Evolutionary conservation across 2,797 vertebrate genomes (phyloP), one percentile per base, ranked within the genome.

Genomic region (Enteromius treurensis): DNA sequence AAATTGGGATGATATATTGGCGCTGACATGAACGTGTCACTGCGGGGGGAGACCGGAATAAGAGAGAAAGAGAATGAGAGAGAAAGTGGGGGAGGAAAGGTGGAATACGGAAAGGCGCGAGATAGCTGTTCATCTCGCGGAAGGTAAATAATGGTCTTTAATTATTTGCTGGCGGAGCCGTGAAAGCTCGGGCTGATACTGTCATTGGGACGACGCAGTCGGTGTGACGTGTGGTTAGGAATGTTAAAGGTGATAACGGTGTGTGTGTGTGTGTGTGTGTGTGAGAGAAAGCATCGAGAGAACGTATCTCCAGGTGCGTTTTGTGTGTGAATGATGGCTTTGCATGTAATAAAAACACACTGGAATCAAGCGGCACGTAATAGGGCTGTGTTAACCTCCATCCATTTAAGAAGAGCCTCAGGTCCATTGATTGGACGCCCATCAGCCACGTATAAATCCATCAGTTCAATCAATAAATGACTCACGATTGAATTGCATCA

Each of bases 1-100:
- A 96, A 96, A 95, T 94, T 94, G 93, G 90, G 93, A 94, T 95
- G 94, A 96, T 96, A 95, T 95, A 95, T 95, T 95, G 94, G 95
- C 89, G 8, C 69, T 93, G 93, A 90, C 93, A 95, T 94, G 93
- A 94, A 92, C 93, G 92, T 94, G 92, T 95, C 92, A 91, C 88
- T 91, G 91, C 91, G 90, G 83, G 85, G 82, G 75, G 82, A 77
- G 79, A 68, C 55, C 14, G 68, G 82, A 87, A 81, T 65, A 76
- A 82, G 81, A 79, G 80, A 69, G 75, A 62, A 87, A 86, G 88
- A 88, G 84, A 62, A 67, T 19, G 83, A 21, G 69, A 69, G 70
- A 68, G 60, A 51, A 75, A 34, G 80, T 23, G 79, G 42, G 64
- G 51, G 51, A 67, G 45, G 82, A 64, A 58, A 76, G 84, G 49